Evolutionary conservation across 2,797 vertebrate genomes (phyloP).

Genomic region (Ciconia nigra): DNA sequence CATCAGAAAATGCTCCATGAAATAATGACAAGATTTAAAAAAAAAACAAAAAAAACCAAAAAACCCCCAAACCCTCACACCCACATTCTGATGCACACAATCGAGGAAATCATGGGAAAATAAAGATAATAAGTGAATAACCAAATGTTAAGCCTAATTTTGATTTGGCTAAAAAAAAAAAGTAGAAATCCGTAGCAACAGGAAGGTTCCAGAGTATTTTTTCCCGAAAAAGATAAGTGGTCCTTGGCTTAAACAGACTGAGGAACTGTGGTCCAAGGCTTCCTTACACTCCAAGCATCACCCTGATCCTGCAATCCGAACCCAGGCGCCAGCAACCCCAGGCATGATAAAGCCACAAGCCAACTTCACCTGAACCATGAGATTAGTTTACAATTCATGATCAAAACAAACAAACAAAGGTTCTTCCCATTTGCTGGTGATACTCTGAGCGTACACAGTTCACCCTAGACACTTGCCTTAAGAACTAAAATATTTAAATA

Average conservation of each 20-base stretch:
- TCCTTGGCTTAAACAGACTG: not conserved
- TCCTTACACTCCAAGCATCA: not conserved
- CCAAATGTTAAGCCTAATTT: constrained; percentile 17
- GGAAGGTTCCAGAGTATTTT: not conserved
- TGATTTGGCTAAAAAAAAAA: not conserved
- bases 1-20: constrained; percentile 25
- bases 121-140: not conserved
- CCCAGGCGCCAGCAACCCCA: not conserved
- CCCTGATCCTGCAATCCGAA: not conserved
- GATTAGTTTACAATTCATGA: not conserved
- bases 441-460: not conserved
- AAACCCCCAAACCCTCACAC: not conserved
- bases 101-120: not conserved
- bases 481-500: constrained; percentile 29
- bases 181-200: not conserved
- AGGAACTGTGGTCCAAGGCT: not conserved
- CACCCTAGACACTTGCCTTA: not conserved
- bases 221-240: not conserved
- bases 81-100: constrained; percentile 23
- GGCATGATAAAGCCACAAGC: not conserved
- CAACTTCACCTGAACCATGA: not conserved
- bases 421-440: not conserved
- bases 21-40: constrained; percentile 7
- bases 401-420: constrained; percentile 25
- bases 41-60: not conserved